phyloP scores from a whole-genome alignment of 2,888 invertebrate species.

The Palloptera scutellata region DNA sequence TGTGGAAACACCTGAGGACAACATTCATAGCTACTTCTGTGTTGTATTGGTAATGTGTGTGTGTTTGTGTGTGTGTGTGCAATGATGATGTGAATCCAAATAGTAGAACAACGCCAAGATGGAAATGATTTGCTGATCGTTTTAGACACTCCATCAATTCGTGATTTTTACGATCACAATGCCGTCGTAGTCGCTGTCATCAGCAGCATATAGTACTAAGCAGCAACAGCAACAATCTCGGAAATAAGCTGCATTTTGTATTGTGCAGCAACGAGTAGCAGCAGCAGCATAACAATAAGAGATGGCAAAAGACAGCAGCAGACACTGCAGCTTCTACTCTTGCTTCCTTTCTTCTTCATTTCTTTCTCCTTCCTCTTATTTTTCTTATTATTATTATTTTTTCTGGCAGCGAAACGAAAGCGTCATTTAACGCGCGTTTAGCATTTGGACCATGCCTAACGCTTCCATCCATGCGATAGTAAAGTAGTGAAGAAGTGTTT shows the following conservation, averaged over 20 bases:
- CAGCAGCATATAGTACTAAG: too few species aligned
- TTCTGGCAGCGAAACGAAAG: conserved; percentile 51
- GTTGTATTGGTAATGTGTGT: neutral
- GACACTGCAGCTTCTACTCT: neutral
- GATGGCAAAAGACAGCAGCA: too few species aligned
- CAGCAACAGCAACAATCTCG: neutral
- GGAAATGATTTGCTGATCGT: conserved; percentile 62
- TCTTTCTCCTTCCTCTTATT: conserved; percentile 19
- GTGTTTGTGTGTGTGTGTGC: conserved; percentile 22
- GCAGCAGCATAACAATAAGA: too few species aligned
- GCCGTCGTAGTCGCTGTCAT: conserved; percentile 41
- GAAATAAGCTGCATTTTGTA: too few species aligned
- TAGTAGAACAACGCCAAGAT: conserved; percentile 33
- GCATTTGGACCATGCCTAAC: conserved; percentile 37
- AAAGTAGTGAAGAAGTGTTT: too few species aligned
- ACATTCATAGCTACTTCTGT: conserved; percentile 3
- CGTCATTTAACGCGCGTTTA: conserved; percentile 57
- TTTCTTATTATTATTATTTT: conserved; percentile 29
- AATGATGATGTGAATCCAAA: conserved; percentile 20
- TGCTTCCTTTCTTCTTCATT: conserved; percentile 5
- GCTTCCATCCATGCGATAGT: too few species aligned
- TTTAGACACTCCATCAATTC: conserved; percentile 62
- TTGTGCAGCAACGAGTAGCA: too few species aligned
- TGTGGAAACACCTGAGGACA: conserved; percentile 48
- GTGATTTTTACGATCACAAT: conserved; percentile 62